Evolutionary conservation across 1,140 invertebrate species (phyloP).

Genomic region (Contarinia nasturtii): DNA sequence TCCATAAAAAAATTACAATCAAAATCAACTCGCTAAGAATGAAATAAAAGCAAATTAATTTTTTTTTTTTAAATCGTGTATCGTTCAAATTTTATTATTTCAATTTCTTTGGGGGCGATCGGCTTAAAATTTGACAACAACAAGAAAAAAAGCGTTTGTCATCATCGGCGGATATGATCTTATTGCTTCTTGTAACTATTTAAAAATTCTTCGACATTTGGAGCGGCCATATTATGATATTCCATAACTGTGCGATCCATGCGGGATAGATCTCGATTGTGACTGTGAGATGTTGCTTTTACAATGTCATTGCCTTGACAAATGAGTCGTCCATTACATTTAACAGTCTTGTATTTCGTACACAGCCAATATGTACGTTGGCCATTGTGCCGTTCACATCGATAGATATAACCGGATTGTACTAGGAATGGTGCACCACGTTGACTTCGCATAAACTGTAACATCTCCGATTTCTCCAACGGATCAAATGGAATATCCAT

Average conservation of each 20-base stretch:
- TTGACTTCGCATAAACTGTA: neutral
- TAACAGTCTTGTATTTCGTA: neutral
- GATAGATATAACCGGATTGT: neutral
- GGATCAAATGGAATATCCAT: neutral
- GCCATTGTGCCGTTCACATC: neutral
- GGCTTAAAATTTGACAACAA: too few species aligned
- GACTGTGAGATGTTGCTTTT: slow-evolving; percentile 2
- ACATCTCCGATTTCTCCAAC: neutral
- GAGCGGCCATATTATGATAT: too few species aligned
- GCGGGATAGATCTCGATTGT: neutral
- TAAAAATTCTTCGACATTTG: too few species aligned
- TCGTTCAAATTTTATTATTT: too few species aligned
- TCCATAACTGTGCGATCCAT: neutral
- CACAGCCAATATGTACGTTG: slow-evolving; percentile 3
- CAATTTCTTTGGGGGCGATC: too few species aligned
- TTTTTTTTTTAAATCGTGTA: neutral
- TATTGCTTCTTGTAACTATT: too few species aligned
- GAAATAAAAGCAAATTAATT: neutral
- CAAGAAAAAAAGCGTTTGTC: too few species aligned
- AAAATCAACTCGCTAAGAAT: neutral
- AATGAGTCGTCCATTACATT: slow-evolving; percentile 4
- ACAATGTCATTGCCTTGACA: slow-evolving; percentile 1
- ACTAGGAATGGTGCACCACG: slow-evolving; percentile 1
- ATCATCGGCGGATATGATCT: too few species aligned
- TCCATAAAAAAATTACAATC: slow-evolving; percentile 1